Evolutionary conservation across 2,797 vertebrate species (phyloP), one percentile per base, ranked within the genome.

Genomic region (Xyrichtys novacula): DNA sequence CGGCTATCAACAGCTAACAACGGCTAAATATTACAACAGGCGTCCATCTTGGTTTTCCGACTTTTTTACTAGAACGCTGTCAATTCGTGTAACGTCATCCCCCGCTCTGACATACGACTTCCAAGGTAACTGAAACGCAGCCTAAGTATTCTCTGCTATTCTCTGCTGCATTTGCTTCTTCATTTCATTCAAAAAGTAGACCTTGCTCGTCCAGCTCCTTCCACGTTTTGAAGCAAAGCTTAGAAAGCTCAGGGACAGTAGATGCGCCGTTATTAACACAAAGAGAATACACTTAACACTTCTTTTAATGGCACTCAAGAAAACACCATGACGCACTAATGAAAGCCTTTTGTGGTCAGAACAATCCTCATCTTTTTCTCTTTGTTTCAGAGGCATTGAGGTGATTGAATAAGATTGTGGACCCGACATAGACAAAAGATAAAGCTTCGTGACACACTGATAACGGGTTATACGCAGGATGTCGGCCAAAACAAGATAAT

Each of bases 401-500:
- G 67, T 68, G 66, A 78, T 69, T 71, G 64, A 78, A 78, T 68
- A 66, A 39, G 66, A 84, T 55, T 68, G 56, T 11, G 23, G 57
- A 47, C 50, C 43, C 57, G 59, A 55, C 50, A 31, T 48, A 69
- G 40, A 68, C 64, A 66, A 57, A 40, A 70, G 60, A 59, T 68
- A 5, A 23, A 38, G 53, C 68, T 77, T 40, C 59, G 49, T 76
- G 82, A 84, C 74, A 80, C 77, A 61, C 26, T 80, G 75, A 81
- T 76, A 65, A 42, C 52, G 74, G 67, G 74, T 79, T 80, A 16
- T 26, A 69, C 49, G 40, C 62, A 72, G 64, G 73, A 62, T 71
- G 71, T 75, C 60, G 10, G 61, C 42, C 59, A 65, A 77, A 80
- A 83, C 38, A 68, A 64, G 44, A 73, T 83, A 85, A 88, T 74